Conservation (phyloP, 2,888 invertebrate genomes). For the Chrysopilus asiliformis region DNA sequence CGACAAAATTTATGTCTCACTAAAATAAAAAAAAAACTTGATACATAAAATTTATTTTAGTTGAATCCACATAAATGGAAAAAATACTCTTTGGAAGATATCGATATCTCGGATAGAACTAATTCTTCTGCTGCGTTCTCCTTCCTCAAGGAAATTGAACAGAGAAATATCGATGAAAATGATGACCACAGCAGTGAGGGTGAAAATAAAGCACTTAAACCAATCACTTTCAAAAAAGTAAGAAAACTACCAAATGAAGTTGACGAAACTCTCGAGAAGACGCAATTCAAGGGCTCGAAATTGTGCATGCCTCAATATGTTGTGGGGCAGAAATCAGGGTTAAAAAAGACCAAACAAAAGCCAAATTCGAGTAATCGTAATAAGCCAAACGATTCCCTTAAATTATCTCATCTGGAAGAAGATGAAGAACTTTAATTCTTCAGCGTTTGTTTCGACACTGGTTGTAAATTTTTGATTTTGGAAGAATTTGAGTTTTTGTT, state of each 20-base stretch:
- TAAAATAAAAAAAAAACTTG: too few relatives aligned
- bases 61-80: slow-evolving; percentile 72
- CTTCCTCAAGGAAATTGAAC: slow-evolving; percentile 56
- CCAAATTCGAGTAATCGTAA: neutral
- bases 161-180: slow-evolving; percentile 33
- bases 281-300: slow-evolving; percentile 52
- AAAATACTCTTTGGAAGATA: slow-evolving; percentile 67
- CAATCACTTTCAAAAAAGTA: slow-evolving; percentile 10
- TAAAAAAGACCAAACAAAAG: slow-evolving; percentile 34
- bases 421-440: too few relatives aligned
- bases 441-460: too few relatives aligned
- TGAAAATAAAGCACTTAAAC: slow-evolving; percentile 14
- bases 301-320: slow-evolving; percentile 73
- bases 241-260: too few relatives aligned
- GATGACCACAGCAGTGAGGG: slow-evolving; percentile 17
- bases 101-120: slow-evolving; percentile 66
- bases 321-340: slow-evolving; percentile 49
- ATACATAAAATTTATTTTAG: too few relatives aligned
- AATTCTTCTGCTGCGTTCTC: slow-evolving; percentile 66
- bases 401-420: neutral
- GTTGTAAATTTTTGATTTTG: too few relatives aligned
- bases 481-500: too few relatives aligned
- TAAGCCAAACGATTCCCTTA: neutral
- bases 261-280: slow-evolving; percentile 25
- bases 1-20: too few relatives aligned